Conservation (phyloP, 64 coral and sea anemone species). For the Porites australiensis region DNA sequence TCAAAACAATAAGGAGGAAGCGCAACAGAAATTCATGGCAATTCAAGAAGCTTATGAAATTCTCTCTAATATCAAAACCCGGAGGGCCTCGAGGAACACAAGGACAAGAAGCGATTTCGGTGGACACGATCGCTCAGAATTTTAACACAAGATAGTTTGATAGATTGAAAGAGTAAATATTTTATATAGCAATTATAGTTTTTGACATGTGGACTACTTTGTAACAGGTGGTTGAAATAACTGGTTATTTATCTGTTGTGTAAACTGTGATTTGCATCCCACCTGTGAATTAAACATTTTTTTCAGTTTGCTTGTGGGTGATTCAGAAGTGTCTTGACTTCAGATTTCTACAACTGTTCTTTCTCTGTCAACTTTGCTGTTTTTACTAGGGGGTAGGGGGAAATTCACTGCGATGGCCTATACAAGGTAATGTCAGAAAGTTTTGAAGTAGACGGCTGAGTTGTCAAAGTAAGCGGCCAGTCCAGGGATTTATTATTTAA, state of each 20-base stretch:
- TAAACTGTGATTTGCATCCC: too few relatives aligned
- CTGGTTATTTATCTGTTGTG: neutral
- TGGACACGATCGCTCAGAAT: slow-evolving; percentile 60
- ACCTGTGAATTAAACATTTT: too few relatives aligned
- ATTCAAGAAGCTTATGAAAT: slow-evolving; percentile 98
- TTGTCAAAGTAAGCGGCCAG: too few relatives aligned
- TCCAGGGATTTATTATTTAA: too few relatives aligned
- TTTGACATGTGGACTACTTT: neutral
- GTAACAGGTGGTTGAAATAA: slow-evolving; percentile 22
- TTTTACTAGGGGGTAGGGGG: too few relatives aligned
- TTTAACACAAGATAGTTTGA: slow-evolving; percentile 7
- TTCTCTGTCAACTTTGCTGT: too few relatives aligned
- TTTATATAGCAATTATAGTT: neutral
- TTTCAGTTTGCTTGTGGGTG: too few relatives aligned
- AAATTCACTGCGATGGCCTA: too few relatives aligned
- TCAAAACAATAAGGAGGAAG: slow-evolving; percentile 78
- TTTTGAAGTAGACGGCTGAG: too few relatives aligned
- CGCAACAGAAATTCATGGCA: slow-evolving; percentile 97
- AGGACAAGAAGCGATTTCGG: slow-evolving; percentile 75
- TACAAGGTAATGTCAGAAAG: too few relatives aligned
- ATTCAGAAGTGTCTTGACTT: too few relatives aligned
- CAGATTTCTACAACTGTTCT: too few relatives aligned
- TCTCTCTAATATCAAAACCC: slow-evolving; percentile 91
- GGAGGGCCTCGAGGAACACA: slow-evolving; percentile 77
- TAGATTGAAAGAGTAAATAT: neutral